Evolutionary conservation across 2,797 vertebrate species (phyloP), one percentile per base, ranked within the genome.

Genomic region (Anguilla anguilla): DNA sequence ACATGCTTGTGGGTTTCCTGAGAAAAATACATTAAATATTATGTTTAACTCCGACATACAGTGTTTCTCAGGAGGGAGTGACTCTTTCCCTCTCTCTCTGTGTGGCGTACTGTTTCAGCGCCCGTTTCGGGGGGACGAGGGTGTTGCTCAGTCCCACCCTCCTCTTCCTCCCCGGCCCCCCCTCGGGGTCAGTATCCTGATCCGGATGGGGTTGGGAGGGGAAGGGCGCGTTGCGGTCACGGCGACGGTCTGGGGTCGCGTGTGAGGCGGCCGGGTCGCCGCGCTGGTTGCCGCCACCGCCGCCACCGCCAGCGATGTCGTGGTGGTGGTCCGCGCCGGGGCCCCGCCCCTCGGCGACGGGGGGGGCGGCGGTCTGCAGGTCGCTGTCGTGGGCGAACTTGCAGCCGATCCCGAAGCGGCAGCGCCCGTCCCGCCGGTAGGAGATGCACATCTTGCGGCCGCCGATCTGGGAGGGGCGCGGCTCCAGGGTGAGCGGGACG

Each of bases 381-480:
- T 97, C 96, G 28, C 96, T 97, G 89, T 96, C 96, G 10, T 97
- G 97, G 46, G 96, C 96, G 81, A 96, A 97, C 91, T 96, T 97
- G 92, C 97, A 97, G 61, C 95, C 94, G 89, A 95, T 96, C 6
- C 96, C 97, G 74, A 96, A 97, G 69, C 96, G 94, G 88, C 97
- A 97, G 82, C 96, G 93, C 0, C 96, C 96, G 0, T 96, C 92
- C 61, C 95, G 96, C 90, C 96, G 96, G 92, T 97, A 97, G 0
- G 95, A 92, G 82, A 96, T 92, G 2, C 97, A 97, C 43, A 96
- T 93, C 86, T 91, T 92, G 87, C 93, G 96, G 0, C 96, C 96
- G 0, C 94, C 96, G 22, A 96, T 96, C 87, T 96, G 94, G 7
- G 95, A 93, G 84, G 96, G 96, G 64, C 90, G 94, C 74, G 96